Base-by-base conservation (phyloP, 2,113 vertebrate species). In the Tenrec ecaudatus region DNA sequence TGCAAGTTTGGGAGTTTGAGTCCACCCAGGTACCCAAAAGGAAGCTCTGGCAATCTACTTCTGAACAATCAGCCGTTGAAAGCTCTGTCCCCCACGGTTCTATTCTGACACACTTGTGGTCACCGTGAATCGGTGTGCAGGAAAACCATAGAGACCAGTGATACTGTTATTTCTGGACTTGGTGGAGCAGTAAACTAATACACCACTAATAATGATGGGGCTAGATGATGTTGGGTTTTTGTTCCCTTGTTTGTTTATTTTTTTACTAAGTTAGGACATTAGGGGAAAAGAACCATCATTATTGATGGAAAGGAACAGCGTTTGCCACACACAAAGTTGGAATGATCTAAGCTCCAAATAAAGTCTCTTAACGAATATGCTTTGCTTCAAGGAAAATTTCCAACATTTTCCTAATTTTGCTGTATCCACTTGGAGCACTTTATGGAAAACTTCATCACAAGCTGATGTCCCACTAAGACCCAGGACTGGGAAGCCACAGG, bases 331-430 rank as follows among this genome's bases (percentile, higher is more conserved):
- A 47, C 64, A 40, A 71, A 73, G 33, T 66, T 81, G 22, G 22
- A 40, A 71, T 58, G 9, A 60, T 36, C 47, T 81, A 64, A 71
- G 57, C 27, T 90, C 31, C 16, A 82, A 92, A 82, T 62, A 85
- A 69, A 62, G 68, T 92, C 40, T 90, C 40, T 82, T 53, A 76
- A 69, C 6, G 4, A 80, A 87, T 77, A 60, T 80, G 7, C 88
- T 92, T 86, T 75, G 12, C 57, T 82, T 82, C 84, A 75, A 90
- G 71, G 64, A 92, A 89, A 86, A 23, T 76, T 76, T 64, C 19
- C n/a, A 64, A 79, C n/a, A 25, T 71, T 91, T 57, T 20, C 86
- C 47, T 86, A 29, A 29, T 66, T 73, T 87, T 60, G 31, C 60
- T 29, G 23, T 53, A 12, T 53, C 47, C 47, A 53, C 47, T 10